A percentile compares a stretch with the other conserved stretches of the same genome.
Conservation (phyloP, 2,113 vertebrate species). For the Spea multiplicata region DNA sequence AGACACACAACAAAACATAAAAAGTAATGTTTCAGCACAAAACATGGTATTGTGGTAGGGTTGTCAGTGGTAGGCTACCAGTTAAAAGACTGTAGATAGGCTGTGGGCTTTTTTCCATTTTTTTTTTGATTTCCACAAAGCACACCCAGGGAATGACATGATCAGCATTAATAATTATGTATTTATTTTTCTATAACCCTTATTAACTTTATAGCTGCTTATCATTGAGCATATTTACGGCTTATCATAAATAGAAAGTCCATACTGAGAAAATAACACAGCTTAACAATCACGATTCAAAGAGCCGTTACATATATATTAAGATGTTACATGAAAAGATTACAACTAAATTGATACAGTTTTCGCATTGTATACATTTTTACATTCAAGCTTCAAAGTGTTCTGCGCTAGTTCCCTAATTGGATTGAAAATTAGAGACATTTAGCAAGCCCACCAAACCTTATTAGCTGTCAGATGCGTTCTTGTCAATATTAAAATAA, state of each 20-base stretch:
- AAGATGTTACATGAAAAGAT: background rate
- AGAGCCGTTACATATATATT: background rate
- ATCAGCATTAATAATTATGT: too few relatives aligned
- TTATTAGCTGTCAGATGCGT: background rate
- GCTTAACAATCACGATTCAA: background rate
- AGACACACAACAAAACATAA: too few relatives aligned
- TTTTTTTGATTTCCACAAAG: too few relatives aligned
- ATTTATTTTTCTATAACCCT: too few relatives aligned
- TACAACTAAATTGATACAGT: background rate
- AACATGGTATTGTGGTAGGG: too few relatives aligned
- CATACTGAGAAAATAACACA: background rate
- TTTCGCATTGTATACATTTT: background rate
- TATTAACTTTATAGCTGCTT: background rate
- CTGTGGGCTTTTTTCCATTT: too few relatives aligned
- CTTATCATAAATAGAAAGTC: background rate
- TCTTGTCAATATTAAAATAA: too few relatives aligned
- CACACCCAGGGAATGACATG: too few relatives aligned
- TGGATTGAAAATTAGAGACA: background rate
- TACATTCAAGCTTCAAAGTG: background rate
- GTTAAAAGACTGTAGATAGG: too few relatives aligned
- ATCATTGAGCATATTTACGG: background rate
- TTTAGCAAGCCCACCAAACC: background rate
- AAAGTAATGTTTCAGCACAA: too few relatives aligned
- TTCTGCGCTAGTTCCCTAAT: background rate
- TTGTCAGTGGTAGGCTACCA: too few relatives aligned